Base-by-base conservation (phyloP, 2,797 vertebrate genomes). In the Acanthornis magna region DNA sequence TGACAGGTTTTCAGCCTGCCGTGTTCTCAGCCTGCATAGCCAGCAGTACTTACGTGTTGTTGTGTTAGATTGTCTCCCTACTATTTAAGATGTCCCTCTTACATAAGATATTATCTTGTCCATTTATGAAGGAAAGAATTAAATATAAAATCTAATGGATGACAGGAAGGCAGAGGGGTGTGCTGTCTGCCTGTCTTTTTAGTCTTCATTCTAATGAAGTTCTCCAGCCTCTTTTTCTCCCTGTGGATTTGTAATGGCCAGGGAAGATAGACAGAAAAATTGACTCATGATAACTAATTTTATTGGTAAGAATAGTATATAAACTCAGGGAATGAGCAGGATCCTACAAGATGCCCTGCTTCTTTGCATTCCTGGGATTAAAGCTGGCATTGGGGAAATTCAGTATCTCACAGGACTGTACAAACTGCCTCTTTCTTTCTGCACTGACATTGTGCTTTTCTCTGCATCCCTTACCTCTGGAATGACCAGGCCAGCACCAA, bases 401-500 rank as follows among this genome's bases (percentile, higher is more conserved):
- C 27, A 15, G 0, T 6, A 23, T 21, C 53, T 20, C 32, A 17
- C 4, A 58, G 47, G 4, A 11, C 54, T 47, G 26, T 26, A 34
- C 0, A 1, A 51, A 53, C 10, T 6, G 13, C 1, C 29, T 54
- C 67, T 36, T 75, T 11, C 40, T 38, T 34, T 23, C 6, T 5
- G 10, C 22, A 4, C 47, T 60, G 32, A 34, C 22, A 45, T n/a
- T 54, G 38, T 72, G 29, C 50, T 91, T 86, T 77, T 30, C 67
- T 84, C 63, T 77, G 75, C 45, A 43, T 26, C 7, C 5, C 50
- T 58, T 43, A 2, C 22, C 75, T 86, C 34, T 62, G 55, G 87
- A 21, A 14, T 67, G 61, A 20, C 55, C 81, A 99, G 99, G 98
- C 65, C 98, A 98, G 74, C 97, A 98, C 74, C 98, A 98, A 68